phyloP scores from a whole-genome alignment of 2,888 invertebrate species.

The Cheilosia soror region DNA sequence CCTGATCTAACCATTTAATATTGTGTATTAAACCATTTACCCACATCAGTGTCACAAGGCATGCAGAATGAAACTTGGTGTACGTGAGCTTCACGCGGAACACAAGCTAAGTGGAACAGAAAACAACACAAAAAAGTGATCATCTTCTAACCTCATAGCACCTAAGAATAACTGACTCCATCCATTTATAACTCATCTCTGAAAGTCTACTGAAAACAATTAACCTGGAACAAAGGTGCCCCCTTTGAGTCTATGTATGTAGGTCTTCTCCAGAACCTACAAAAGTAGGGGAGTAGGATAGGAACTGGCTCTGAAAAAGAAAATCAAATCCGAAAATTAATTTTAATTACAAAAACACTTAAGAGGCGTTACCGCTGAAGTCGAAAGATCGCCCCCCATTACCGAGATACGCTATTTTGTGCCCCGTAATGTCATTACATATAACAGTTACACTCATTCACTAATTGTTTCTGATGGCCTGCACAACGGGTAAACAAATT shows the following conservation, averaged over 20 bases:
- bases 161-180: not conserved
- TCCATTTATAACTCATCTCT: constrained; percentile 32
- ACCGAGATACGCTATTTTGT: constrained; percentile 26
- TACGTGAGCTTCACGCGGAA: too few species aligned
- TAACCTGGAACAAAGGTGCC: constrained; percentile 37
- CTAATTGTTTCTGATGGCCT: constrained; percentile 54
- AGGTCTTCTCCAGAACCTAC: constrained; percentile 1
- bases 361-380: constrained; percentile 28
- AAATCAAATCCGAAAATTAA: constrained; percentile 1
- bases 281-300: not conserved
- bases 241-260: constrained; percentile 4
- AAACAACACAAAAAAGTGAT: not conserved
- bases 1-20: not conserved
- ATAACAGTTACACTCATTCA: constrained; percentile 39
- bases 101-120: not conserved
- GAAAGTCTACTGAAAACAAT: constrained; percentile 29
- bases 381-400: constrained; percentile 32
- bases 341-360: constrained; percentile 36
- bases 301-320: not conserved
- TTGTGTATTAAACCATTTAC: not conserved
- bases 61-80: too few species aligned
- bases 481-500: constrained; percentile 55
- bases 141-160: constrained; percentile 22
- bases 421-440: constrained; percentile 46
- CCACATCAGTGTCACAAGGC: not conserved